A percentile compares a stretch with the other conserved stretches of the same genome.
Conservation (phyloP, 2,888 invertebrate species). For the Sinohyriopsis cumingii region DNA sequence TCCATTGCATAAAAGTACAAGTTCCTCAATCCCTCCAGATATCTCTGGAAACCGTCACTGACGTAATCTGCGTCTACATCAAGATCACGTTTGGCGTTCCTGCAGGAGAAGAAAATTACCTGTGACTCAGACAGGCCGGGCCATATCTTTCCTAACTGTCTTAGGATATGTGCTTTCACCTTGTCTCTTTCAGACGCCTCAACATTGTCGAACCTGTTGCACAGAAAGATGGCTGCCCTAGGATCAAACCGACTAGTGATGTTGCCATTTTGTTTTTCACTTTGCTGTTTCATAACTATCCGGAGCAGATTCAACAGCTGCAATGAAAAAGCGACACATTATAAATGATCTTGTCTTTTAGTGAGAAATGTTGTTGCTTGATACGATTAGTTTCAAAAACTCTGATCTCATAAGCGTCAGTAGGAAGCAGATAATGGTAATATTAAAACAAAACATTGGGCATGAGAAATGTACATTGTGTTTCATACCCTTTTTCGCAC, state of each 20-base stretch:
- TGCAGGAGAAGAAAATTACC: slow-evolving; percentile 37
- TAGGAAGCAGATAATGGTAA: too few relatives aligned
- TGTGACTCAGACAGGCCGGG: slow-evolving; percentile 51
- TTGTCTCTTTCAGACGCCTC: slow-evolving; percentile 36
- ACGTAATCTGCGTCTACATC: slow-evolving; percentile 28
- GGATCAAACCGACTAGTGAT: slow-evolving; percentile 42
- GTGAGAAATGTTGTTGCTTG: too few relatives aligned
- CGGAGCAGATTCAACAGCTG: slow-evolving; percentile 49
- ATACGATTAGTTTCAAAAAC: too few relatives aligned
- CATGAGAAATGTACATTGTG: too few relatives aligned
- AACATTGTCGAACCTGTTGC: slow-evolving; percentile 63
- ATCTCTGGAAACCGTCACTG: slow-evolving; percentile 28
- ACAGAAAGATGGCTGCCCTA: slow-evolving; percentile 59
- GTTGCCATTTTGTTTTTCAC: neutral
- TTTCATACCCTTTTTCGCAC: too few relatives aligned
- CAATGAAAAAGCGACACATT: neutral
- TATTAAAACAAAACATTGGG: too few relatives aligned
- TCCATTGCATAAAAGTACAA: slow-evolving; percentile 24
- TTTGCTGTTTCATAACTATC: slow-evolving; percentile 34
- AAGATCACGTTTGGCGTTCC: slow-evolving; percentile 26
- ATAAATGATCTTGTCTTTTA: too few relatives aligned
- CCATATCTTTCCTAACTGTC: slow-evolving; percentile 45
- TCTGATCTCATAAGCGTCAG: too few relatives aligned
- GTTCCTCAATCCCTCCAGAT: slow-evolving; percentile 23
- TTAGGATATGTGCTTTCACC: slow-evolving; percentile 49